Conservation (phyloP, 1,140 invertebrate genomes). For the Bombyx mandarina region DNA sequence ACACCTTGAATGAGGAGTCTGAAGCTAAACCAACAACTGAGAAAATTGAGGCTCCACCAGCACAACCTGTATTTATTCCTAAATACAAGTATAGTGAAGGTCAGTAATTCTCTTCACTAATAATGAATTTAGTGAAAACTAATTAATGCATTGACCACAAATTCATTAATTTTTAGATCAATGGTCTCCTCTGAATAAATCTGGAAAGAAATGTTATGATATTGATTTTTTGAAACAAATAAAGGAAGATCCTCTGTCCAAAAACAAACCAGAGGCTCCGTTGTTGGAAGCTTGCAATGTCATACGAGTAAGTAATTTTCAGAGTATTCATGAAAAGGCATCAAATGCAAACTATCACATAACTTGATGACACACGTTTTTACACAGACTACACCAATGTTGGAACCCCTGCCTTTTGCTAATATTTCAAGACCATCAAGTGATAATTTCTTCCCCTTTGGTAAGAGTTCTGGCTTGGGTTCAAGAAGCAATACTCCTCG, state of each 20-base stretch:
- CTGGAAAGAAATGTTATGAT: slow-evolving; percentile 87
- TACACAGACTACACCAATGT: slow-evolving; percentile 42
- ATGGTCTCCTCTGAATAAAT: slow-evolving; percentile 87
- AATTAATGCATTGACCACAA: not conserved
- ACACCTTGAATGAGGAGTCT: slow-evolving; percentile 10
- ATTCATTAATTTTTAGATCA: slow-evolving; percentile 72
- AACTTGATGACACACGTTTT: not conserved
- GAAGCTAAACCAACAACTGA: not conserved
- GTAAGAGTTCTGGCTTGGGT: slow-evolving; percentile 35
- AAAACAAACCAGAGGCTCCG: slow-evolving; percentile 77
- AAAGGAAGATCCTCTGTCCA: slow-evolving; percentile 80
- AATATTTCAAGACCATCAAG: slow-evolving; percentile 48
- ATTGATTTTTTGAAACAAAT: slow-evolving; percentile 83
- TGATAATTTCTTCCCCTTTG: slow-evolving; percentile 52
- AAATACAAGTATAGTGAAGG: slow-evolving; percentile 59
- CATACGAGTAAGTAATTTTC: slow-evolving; percentile 31
- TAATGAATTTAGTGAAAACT: not conserved
- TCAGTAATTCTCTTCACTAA: slow-evolving; percentile 14
- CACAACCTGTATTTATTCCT: slow-evolving; percentile 31
- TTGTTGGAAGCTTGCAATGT: slow-evolving; percentile 53
- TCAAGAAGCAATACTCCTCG: slow-evolving; percentile 39
- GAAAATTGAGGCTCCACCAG: slow-evolving; percentile 10
- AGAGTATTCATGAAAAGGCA: not conserved
- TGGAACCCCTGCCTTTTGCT: slow-evolving; percentile 43
- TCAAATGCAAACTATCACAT: not conserved